phyloP scores from a whole-genome alignment of 2,113 vertebrate species.

The Sula dactylatra region DNA sequence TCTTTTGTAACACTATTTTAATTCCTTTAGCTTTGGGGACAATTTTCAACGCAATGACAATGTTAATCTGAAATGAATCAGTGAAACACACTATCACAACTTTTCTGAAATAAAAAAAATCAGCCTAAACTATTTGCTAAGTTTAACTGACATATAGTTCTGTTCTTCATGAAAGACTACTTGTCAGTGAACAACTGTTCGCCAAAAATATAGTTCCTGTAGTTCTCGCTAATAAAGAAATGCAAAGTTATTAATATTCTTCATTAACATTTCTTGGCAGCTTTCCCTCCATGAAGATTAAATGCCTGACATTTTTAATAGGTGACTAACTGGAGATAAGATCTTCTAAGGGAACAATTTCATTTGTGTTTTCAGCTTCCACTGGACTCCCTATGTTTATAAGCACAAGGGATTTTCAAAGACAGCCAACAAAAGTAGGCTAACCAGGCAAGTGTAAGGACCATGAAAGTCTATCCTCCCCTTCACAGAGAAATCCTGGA shows the following conservation, averaged over 20 bases:
- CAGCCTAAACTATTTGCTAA: not conserved
- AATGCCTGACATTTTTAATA: not conserved
- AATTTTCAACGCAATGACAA: not conserved
- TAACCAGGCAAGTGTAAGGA: not conserved
- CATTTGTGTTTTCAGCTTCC: not conserved
- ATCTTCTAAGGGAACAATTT: not conserved
- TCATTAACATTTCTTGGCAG: not conserved
- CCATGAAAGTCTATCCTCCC: not conserved
- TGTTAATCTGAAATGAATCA: not conserved
- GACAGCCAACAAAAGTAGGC: not conserved
- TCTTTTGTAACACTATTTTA: not conserved
- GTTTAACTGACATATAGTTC: not conserved
- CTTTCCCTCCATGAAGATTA: not conserved
- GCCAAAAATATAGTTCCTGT: not conserved
- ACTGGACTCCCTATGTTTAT: not conserved
- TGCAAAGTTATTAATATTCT: not conserved
- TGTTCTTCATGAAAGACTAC: not conserved
- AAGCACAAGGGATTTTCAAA: not conserved
- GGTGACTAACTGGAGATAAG: not conserved
- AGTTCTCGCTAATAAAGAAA: not conserved
- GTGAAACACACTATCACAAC: not conserved
- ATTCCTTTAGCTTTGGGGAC: not conserved
- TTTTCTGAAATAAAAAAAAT: not conserved
- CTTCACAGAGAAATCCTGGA: not conserved
- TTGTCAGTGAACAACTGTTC: not conserved